Evolutionary conservation across 2,888 invertebrate species (phyloP).

Genomic region (Phaedon cochleariae): DNA sequence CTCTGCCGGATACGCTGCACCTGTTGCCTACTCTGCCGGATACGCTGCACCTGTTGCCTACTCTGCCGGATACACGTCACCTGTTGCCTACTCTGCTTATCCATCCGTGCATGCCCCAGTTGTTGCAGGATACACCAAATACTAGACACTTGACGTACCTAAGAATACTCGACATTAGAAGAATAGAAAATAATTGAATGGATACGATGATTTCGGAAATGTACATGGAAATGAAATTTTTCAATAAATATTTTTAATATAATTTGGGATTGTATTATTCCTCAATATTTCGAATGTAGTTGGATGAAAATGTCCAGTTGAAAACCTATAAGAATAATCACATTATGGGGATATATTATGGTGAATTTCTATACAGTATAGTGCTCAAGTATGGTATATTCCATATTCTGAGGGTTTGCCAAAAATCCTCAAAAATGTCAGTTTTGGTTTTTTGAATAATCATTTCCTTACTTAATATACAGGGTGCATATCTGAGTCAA

Average conservation of each 20-base stretch:
- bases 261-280: neutral
- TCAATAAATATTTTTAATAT: neutral
- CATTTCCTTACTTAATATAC: too few species aligned
- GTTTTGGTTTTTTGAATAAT: too few species aligned
- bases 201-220: neutral
- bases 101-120: neutral
- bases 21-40: neutral
- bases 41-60: neutral
- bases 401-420: too few species aligned
- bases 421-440: too few species aligned
- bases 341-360: too few species aligned
- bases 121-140: neutral
- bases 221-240: neutral
- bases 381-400: too few species aligned
- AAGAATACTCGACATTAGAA: neutral
- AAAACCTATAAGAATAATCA: too few species aligned
- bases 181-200: neutral
- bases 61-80: constrained; percentile 20
- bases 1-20: constrained; percentile 22
- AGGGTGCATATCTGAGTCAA: too few species aligned
- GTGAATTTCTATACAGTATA: too few species aligned
- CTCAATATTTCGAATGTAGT: too few species aligned
- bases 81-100: neutral
- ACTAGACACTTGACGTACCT: neutral
- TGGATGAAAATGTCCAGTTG: too few species aligned